Evolutionary conservation across 2,888 invertebrate genomes (phyloP), one percentile per base, ranked within the genome.

Genomic region (Cryptosula pallasiana): DNA sequence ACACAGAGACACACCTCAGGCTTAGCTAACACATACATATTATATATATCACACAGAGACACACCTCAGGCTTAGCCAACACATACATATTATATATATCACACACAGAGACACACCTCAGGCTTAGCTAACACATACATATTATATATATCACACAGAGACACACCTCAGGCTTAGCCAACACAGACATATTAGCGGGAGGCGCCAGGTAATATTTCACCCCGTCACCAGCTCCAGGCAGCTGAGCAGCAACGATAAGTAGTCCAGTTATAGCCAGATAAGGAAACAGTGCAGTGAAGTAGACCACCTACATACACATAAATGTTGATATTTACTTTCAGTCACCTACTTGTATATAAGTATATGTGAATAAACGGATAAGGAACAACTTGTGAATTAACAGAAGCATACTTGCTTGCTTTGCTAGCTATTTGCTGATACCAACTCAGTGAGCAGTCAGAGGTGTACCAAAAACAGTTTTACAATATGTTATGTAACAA

Each of bases 261-360:
- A 70, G 36, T 16, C 36, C 54, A 13, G 54, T 54, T n/a, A 79
- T 75, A 20, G 78, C 78, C 23, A 78, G 74, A 63, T 78, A 79
- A 1, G 79, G 79, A 69, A 79, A 79, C 34, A 78, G 75, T 0
- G 78, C 78, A 16, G 79, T 78, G 72, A 80, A 70, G 45, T 70
- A 70, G 3, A 70, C 70, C 45, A 70, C 70, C 63, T 63, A 32
- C 3, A 63, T n/a, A 55, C 3, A n/a, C 25, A 55, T 55, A 16
- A 9, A 45, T 45, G 9, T 13, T 45, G 16, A 13, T 13, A 45
- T 45, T 45, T 45, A 45, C 9, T 13, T 45, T 45, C 45, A 13
- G 45, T 20, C n/a, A n/a, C n/a, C n/a, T n/a, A n/a, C n/a, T n/a
- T n/a, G n/a, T n/a, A n/a, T n/a, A n/a, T n/a, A n/a, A n/a, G n/a